Evolutionary conservation across 1,140 invertebrate genomes (phyloP).

Genomic region (Drosophila carrolli): DNA sequence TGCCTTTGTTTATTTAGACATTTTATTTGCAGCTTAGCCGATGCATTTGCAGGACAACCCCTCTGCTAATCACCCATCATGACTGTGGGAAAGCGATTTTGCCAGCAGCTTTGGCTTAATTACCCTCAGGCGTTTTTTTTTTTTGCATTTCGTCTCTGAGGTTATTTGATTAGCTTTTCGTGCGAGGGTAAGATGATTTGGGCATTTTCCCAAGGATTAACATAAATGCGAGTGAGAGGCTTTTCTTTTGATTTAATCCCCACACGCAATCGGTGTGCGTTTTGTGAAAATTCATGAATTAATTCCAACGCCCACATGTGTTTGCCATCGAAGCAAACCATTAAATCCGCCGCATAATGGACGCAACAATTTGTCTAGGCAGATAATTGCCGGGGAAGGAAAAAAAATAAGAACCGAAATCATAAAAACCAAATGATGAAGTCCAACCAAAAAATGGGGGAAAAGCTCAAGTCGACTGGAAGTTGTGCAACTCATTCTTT

Average conservation of each 20-base stretch:
- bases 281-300: conserved; percentile 9
- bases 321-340: conserved; percentile 26
- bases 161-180: conserved; percentile 44
- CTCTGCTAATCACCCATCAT: conserved; percentile 51
- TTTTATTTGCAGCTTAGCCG: conserved; percentile 60
- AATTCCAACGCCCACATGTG: conserved; percentile 37
- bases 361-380: conserved; percentile 64
- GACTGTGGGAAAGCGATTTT: conserved; percentile 64
- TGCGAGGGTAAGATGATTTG: conserved; percentile 62
- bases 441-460: conserved; percentile 22
- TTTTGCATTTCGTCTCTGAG: conserved; percentile 16
- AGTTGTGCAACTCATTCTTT: conserved; percentile 50
- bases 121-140: conserved; percentile 49
- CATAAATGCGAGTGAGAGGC: conserved; percentile 25
- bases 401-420: conserved; percentile 2
- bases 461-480: conserved; percentile 68
- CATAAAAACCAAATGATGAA: conserved; percentile 20
- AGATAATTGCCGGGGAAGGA: conserved; percentile 38
- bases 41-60: conserved; percentile 36
- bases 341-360: conserved; percentile 58
- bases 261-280: conserved; percentile 15
- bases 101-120: conserved; percentile 53
- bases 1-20: conserved; percentile 66
- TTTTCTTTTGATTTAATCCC: conserved; percentile 36
- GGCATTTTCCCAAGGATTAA: conserved; percentile 52